Base-by-base conservation (phyloP, 2,888 invertebrate species). In the Arge pagana region DNA sequence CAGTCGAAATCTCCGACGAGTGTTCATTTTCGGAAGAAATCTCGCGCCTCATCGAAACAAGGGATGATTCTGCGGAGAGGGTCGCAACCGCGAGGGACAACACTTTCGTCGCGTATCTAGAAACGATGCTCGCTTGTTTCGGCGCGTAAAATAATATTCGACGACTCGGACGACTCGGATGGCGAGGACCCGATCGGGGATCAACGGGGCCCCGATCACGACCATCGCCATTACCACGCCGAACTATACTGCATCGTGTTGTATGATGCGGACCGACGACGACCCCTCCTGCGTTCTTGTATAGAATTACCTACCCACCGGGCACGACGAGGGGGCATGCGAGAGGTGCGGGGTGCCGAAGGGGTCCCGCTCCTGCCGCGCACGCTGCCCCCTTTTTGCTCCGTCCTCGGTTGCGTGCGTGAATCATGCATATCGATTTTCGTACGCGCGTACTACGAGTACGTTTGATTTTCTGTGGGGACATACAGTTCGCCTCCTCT, bases 351-450 rank as follows among this genome's bases (percentile, higher is more conserved):
- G 45, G 45, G 35, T 35, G n/a, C 18, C 33, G 45, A 45, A 35
- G 45, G 35, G 35, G 45, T 45, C 33, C n/a, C n/a, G 45, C 45
- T 45, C 31, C 45, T 51, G 55, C 54, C 15, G 51, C 57, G 51
- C 33, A 54, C 58, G 53, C 58, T 57, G 55, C 57, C 51, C 36
- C 50, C 57, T 57, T 62, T 59, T 63, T 61, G 57, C 61, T 55
- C 23, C 49, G 51, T 52, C 48, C 56, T 33, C 45, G 45, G 43
- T 45, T 36, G 57, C 63, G 56, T 62, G 72, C 71, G 71, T 75
- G 76, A 76, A 75, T 76, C 76, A 76, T 72, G 72, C 74, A 72
- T 76, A 76, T 76, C 75, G 76, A 76, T 76, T 76, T 76, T 74
- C 71, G 68, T 67, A 63, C 59, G 65, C 64, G 64, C 57, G 50